Conservation (phyloP, 2,797 vertebrate species). For the Parauchenoglanis punctatus region DNA sequence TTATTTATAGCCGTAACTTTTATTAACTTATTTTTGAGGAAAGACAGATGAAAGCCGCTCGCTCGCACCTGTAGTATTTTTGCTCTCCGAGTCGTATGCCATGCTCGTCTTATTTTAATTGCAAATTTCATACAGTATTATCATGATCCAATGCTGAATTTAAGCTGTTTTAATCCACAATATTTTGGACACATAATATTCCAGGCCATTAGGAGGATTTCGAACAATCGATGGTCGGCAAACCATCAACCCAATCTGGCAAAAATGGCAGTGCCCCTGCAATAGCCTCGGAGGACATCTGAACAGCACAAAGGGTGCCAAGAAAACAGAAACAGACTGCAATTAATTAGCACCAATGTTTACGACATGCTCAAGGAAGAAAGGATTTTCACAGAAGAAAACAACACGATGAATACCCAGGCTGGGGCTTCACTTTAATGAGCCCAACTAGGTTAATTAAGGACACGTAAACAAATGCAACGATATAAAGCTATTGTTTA, state of each 20-base stretch:
- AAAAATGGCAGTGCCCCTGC: constrained; percentile 31
- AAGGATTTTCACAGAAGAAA: constrained; percentile 26
- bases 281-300: constrained; percentile 20
- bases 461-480: constrained; percentile 14
- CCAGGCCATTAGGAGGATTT: constrained; percentile 10
- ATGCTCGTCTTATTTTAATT: not conserved
- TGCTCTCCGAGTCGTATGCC: not conserved
- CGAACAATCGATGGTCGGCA: constrained; percentile 6
- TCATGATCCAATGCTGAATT: not conserved
- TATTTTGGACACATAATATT: constrained; percentile 10
- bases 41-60: not conserved
- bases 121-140: not conserved
- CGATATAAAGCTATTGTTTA: constrained; percentile 10
- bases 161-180: constrained; percentile 20
- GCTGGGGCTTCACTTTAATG: constrained; percentile 24
- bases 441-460: constrained; percentile 20
- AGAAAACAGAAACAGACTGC: constrained; percentile 34
- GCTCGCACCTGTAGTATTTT: not conserved
- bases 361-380: constrained; percentile 28
- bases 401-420: constrained; percentile 13
- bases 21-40: not conserved
- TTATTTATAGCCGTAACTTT: not conserved
- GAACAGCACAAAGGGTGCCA: constrained; percentile 29
- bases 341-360: constrained; percentile 40
- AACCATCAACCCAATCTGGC: constrained; percentile 26